Conservation (phyloP, 2,888 invertebrate genomes). For the Pomacea canaliculata region DNA sequence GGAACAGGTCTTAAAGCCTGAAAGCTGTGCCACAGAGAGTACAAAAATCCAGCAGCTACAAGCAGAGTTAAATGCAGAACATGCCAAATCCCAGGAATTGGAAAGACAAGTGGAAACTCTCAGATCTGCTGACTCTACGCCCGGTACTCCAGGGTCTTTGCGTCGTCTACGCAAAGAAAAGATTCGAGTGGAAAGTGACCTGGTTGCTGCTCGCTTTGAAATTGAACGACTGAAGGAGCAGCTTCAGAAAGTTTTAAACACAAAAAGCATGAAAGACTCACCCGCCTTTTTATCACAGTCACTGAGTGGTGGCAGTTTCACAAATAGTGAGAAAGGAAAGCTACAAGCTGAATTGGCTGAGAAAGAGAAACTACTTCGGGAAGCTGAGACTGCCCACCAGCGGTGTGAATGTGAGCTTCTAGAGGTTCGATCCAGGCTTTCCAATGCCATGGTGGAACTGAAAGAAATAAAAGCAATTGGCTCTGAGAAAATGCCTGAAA, state of each 20-base stretch:
- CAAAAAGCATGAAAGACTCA: neutral
- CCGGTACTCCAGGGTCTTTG: constrained; percentile 30
- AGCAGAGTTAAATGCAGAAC: constrained; percentile 28
- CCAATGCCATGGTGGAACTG: constrained; percentile 36
- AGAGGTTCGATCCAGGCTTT: constrained; percentile 19
- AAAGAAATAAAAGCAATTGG: constrained; percentile 33
- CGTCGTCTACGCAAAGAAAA: constrained; percentile 42
- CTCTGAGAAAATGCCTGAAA: constrained; percentile 11
- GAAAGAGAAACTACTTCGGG: neutral
- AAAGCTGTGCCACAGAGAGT: neutral
- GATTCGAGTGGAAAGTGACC: constrained; percentile 41
- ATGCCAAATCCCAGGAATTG: constrained; percentile 35
- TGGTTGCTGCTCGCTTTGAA: constrained; percentile 41
- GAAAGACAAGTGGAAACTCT: constrained; percentile 35
- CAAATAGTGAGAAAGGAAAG: neutral
- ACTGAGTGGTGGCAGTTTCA: neutral
- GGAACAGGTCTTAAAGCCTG: neutral
- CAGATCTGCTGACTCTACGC: constrained; percentile 32
- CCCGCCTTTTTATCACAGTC: neutral
- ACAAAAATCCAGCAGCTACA: constrained; percentile 16
- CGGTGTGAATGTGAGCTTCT: constrained; percentile 20
- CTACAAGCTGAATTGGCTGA: constrained; percentile 4
- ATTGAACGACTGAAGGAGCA: constrained; percentile 39
- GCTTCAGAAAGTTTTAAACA: constrained; percentile 21
- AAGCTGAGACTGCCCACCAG: constrained; percentile 9